These are phyloP conservation scores for Baronia brevicornis DNA, from an alignment of 2,888 invertebrate species.

Conservation along the genomic window DNA sequence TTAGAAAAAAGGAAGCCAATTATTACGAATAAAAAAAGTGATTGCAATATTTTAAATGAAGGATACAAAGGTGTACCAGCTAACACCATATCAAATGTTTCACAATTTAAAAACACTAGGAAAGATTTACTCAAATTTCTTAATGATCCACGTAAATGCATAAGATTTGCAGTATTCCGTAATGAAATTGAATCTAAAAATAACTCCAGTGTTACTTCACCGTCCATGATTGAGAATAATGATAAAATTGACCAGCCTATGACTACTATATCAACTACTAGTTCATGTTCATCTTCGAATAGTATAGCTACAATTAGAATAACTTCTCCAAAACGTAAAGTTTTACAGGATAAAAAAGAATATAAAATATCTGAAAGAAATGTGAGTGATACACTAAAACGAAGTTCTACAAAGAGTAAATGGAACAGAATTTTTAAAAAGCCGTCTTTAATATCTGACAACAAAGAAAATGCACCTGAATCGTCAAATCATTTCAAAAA, in stretches of 20 bases:
- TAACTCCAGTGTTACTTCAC: conserved; percentile 24
- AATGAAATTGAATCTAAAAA: conserved; percentile 34
- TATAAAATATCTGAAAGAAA: conserved; percentile 32
- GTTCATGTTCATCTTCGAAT: conserved; percentile 54
- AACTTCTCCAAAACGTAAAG: conserved; percentile 27
- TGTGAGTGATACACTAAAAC: conserved; percentile 37
- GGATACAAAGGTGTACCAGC: not conserved
- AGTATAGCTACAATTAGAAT: conserved; percentile 52
- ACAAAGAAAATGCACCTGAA: conserved; percentile 53
- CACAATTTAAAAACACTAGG: conserved; percentile 31
- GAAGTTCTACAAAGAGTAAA: conserved; percentile 28
- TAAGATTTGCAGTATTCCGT: conserved; percentile 42
- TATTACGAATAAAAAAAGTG: conserved; percentile 4
- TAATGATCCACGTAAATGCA: conserved; percentile 25
- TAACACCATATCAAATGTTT: conserved; percentile 22
- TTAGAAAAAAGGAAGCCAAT: conserved; percentile 19
- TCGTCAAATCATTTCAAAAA: conserved; percentile 24
- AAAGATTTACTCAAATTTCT: conserved; percentile 36
- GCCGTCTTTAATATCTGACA: conserved; percentile 19
- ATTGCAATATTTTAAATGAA: not conserved
- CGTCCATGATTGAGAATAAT: conserved; percentile 20
- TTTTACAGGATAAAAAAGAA: conserved; percentile 27
- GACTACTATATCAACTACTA: conserved; percentile 48
- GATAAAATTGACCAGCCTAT: too few species aligned
- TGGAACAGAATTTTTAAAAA: conserved; percentile 12